Evolutionary conservation across 2,113 vertebrate genomes (phyloP).

Genomic region (Gallinago jamesoni): DNA sequence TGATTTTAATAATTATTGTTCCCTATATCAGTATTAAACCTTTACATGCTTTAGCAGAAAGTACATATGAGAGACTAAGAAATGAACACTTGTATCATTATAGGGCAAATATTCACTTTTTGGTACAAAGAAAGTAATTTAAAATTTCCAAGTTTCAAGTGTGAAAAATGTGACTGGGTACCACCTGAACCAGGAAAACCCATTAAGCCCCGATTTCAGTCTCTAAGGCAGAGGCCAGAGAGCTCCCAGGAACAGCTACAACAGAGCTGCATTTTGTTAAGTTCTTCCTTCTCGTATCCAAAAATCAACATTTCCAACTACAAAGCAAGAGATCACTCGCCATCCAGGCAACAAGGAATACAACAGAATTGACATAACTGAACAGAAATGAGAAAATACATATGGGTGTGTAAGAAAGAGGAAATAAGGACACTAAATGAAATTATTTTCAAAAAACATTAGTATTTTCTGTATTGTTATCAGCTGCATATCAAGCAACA

Average conservation of each 20-base stretch:
- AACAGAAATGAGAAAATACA: neutral
- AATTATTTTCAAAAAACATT: neutral
- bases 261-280: neutral
- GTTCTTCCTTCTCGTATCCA: neutral
- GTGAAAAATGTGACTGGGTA: neutral
- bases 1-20: neutral
- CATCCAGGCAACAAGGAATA: neutral
- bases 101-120: neutral
- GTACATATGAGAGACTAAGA: neutral
- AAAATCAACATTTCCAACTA: neutral
- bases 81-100: neutral
- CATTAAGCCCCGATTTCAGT: accelerated
- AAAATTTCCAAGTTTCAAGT: neutral
- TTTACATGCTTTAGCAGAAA: neutral
- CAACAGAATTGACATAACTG: neutral
- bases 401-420: neutral
- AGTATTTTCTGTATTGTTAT: neutral
- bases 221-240: neutral
- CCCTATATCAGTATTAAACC: neutral
- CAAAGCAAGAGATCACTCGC: neutral
- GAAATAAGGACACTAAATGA: neutral
- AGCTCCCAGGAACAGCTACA: neutral
- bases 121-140: neutral
- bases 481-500: neutral
- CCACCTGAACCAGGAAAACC: neutral